These are phyloP conservation scores for Scaeva pyrastri DNA, from an alignment of 2,888 invertebrate genomes.

Conservation along the genomic window DNA sequence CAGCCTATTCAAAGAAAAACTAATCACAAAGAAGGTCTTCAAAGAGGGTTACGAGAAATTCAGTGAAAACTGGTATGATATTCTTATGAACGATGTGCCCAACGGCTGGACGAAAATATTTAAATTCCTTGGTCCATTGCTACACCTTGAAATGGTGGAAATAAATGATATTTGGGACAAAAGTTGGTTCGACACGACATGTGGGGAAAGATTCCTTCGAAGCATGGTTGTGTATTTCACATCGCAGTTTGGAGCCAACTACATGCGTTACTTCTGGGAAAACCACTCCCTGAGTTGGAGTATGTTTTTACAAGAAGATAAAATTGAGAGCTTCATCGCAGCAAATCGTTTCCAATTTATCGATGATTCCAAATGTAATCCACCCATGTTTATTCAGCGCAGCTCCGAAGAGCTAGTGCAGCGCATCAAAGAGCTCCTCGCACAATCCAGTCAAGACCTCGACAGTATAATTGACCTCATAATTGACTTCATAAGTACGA, in stretches of 20 bases:
- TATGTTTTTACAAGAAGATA: constrained; percentile 78
- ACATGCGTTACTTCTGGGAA: constrained; percentile 80
- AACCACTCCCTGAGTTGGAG: constrained; percentile 79
- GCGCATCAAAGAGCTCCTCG: constrained; percentile 80
- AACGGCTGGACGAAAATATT: constrained; percentile 81
- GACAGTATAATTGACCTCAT: constrained; percentile 82
- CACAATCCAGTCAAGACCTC: constrained; percentile 76
- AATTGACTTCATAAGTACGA: constrained; percentile 82
- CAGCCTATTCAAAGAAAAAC: constrained; percentile 77
- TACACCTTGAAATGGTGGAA: constrained; percentile 79
- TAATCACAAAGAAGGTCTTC: constrained; percentile 77
- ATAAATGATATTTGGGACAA: constrained; percentile 80
- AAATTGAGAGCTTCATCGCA: constrained; percentile 77
- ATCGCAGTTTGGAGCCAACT: constrained; percentile 81
- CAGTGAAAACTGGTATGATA: constrained; percentile 78
- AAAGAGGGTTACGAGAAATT: constrained; percentile 79
- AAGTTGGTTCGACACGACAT: constrained; percentile 78
- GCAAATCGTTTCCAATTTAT: constrained; percentile 79
- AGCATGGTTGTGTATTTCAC: constrained; percentile 80
- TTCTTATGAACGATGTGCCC: constrained; percentile 80
- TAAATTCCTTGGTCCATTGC: constrained; percentile 81
- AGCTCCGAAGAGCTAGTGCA: constrained; percentile 79
- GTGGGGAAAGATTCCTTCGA: constrained; percentile 79
- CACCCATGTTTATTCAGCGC: constrained; percentile 63
- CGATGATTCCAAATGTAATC: constrained; percentile 76